These are phyloP conservation scores for Sigmodon hispidus DNA, from an alignment of 2,113 vertebrate genomes.

Conservation along the genomic window DNA sequence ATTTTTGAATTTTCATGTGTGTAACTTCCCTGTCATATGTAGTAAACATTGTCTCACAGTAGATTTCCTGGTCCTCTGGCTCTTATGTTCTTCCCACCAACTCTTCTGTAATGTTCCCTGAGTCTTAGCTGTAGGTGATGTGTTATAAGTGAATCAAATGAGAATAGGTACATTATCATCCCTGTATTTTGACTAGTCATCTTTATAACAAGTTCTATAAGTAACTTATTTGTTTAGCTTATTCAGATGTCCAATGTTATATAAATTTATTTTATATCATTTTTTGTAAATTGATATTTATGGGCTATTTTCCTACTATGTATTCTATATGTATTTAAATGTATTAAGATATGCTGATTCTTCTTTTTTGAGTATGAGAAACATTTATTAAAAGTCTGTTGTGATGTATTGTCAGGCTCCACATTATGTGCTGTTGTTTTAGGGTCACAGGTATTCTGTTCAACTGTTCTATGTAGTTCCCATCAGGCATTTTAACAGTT, in stretches of 20 bases:
- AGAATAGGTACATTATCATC: too few relatives aligned
- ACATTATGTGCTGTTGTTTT: fast-evolving
- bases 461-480: fast-evolving
- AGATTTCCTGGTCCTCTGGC: neutral
- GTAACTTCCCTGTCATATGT: neutral
- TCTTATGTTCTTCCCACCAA: neutral
- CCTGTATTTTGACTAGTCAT: neutral
- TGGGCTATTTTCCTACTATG: neutral
- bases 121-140: neutral
- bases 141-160: neutral
- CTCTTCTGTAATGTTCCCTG: neutral
- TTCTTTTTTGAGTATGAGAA: neutral
- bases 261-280: neutral
- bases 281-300: neutral
- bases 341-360: neutral
- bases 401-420: neutral
- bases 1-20: neutral
- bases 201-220: neutral
- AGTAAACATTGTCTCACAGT: neutral
- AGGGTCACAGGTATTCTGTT: neutral
- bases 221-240: neutral
- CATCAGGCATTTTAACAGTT: too few relatives aligned
- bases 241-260: neutral
- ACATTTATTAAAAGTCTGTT: neutral
- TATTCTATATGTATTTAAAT: neutral